These are phyloP conservation scores for Protonemura montana DNA, from an alignment of 2,888 invertebrate species.

Conservation along the genomic window DNA sequence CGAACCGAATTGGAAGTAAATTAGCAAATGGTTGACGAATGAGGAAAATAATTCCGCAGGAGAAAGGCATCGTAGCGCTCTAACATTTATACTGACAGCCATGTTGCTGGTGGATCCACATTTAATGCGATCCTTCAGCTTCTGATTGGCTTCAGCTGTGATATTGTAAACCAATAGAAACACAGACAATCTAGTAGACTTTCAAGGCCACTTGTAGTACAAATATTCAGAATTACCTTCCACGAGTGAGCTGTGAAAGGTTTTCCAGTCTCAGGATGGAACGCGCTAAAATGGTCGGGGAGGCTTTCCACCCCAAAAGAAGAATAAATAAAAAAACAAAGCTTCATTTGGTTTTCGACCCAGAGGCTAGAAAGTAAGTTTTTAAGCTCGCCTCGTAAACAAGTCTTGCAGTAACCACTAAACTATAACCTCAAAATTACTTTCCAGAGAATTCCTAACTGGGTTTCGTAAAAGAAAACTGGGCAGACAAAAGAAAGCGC, in stretches of 20 bases:
- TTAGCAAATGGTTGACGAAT: constrained; percentile 34
- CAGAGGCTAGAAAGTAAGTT: constrained; percentile 66
- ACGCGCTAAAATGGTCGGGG: background rate
- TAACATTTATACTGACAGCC: constrained; percentile 98
- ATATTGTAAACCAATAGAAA: background rate
- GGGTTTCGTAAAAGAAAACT: constrained; percentile 84
- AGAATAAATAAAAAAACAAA: constrained; percentile 62
- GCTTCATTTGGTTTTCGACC: constrained; percentile 67
- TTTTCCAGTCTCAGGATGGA: constrained; percentile 40
- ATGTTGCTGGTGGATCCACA: constrained; percentile 87
- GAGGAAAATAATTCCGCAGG: constrained; percentile 67
- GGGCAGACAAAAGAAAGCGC: constrained; percentile 76
- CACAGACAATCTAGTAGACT: background rate
- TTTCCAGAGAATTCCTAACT: constrained; percentile 76
- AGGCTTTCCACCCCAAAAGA: constrained; percentile 52
- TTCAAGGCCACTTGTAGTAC: constrained; percentile 3
- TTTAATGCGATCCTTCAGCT: constrained; percentile 67
- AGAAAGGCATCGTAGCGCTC: constrained; percentile 84
- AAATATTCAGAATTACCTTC: background rate
- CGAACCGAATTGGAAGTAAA: background rate
- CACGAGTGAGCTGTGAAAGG: background rate
- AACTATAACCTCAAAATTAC: background rate
- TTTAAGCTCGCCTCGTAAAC: background rate
- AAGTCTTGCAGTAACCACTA: background rate
- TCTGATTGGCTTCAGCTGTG: constrained; percentile 47